Percentiles rank a stretch among this genome's conserved stretches.
Conservation (phyloP, 2,888 invertebrate genomes). For the Drosophila tanythrix region DNA sequence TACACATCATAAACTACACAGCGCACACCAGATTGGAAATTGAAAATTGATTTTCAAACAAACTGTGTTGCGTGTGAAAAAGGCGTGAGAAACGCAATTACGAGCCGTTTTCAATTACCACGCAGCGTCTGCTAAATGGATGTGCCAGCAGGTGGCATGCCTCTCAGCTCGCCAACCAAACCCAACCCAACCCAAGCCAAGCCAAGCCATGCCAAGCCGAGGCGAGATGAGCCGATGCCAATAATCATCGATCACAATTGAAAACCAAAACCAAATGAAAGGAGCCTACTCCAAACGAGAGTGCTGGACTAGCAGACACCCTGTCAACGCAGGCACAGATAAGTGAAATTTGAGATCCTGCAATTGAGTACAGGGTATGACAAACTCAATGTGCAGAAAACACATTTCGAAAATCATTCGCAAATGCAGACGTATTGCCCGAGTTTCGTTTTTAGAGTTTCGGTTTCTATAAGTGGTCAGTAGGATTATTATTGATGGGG, state of each 20-base stretch:
- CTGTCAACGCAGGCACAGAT: not conserved
- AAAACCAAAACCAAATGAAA: constrained; percentile 43
- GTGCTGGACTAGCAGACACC: not conserved
- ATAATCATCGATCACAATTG: constrained; percentile 49
- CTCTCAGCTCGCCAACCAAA: not conserved
- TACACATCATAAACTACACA: constrained; percentile 33
- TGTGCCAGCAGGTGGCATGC: constrained; percentile 48
- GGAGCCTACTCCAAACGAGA: not conserved
- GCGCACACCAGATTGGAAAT: constrained; percentile 24
- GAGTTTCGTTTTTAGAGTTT: not conserved
- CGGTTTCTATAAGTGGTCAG: not conserved
- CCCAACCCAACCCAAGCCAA: not conserved
- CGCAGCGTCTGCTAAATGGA: constrained; percentile 12
- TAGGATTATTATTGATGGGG: not conserved
- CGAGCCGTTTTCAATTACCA: constrained; percentile 42
- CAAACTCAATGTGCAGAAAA: not conserved
- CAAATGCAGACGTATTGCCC: not conserved
- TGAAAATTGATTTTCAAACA: constrained; percentile 60
- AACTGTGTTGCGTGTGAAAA: constrained; percentile 54
- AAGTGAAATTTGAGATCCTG: not conserved
- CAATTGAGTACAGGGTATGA: not conserved
- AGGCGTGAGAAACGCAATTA: constrained; percentile 73
- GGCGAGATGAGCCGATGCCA: not conserved
- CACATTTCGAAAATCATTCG: not conserved
- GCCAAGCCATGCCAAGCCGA: not conserved